Evolutionary conservation across 2,797 vertebrate genomes (phyloP).

Genomic region (Hippopotamyrus pictus): DNA sequence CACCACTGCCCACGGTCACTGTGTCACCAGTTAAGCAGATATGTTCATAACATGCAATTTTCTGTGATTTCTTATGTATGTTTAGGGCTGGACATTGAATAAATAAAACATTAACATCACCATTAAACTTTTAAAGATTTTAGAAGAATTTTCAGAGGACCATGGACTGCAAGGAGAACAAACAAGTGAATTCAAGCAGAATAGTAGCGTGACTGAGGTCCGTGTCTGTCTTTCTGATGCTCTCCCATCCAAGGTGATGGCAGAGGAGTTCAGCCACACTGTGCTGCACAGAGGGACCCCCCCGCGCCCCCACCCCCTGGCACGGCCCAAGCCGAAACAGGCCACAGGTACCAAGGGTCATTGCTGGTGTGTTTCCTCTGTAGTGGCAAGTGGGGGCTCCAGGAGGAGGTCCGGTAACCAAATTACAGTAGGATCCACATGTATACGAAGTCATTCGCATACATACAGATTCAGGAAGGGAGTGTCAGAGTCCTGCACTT

Average conservation of each 20-base stretch:
- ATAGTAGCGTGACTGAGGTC: background rate
- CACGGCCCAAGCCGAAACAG: conserved; percentile 21
- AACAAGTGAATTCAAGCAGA: background rate
- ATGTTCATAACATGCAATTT: background rate
- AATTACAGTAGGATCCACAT: background rate
- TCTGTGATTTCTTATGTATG: background rate
- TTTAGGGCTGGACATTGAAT: background rate
- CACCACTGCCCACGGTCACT: background rate
- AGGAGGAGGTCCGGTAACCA: background rate
- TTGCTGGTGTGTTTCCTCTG: background rate
- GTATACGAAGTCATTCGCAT: background rate
- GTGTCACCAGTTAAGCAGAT: background rate
- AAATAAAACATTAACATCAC: background rate
- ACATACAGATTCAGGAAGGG: background rate
- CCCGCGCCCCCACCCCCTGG: conserved; percentile 21
- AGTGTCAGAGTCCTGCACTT: background rate
- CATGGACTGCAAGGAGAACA: background rate
- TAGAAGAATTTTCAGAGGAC: background rate
- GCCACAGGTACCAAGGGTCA: conserved; percentile 34
- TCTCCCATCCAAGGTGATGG: conserved; percentile 47
- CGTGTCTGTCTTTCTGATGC: background rate
- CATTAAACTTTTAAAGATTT: background rate
- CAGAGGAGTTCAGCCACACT: conserved; percentile 57
- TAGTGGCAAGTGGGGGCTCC: background rate
- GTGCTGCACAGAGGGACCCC: conserved; percentile 39